Evolutionary conservation across 2,888 invertebrate species (phyloP).

Genomic region (Drosophila mettleri): DNA sequence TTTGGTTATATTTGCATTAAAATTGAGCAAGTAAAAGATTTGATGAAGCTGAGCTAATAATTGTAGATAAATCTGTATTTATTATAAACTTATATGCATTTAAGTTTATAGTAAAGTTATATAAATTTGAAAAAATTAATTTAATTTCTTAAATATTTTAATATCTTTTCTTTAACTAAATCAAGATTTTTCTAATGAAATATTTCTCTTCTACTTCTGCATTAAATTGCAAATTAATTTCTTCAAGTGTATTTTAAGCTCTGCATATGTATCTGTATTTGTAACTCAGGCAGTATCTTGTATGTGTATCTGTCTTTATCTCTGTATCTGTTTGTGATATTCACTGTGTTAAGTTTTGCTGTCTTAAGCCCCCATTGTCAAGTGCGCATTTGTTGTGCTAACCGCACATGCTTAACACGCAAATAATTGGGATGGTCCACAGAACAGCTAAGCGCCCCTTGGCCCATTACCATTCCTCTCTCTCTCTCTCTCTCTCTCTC

Average conservation of each 20-base stretch:
- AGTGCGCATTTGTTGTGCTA: conserved; percentile 60
- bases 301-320: neutral
- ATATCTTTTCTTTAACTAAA: neutral
- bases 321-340: conserved; percentile 7
- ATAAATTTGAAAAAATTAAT: neutral
- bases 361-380: conserved; percentile 34
- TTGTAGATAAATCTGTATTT: neutral
- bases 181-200: neutral
- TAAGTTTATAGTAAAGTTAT: neutral
- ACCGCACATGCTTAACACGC: conserved; percentile 64
- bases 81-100: too few relatives aligned
- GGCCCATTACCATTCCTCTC: neutral
- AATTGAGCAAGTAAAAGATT: neutral
- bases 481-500: neutral
- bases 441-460: neutral
- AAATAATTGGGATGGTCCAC: conserved; percentile 63
- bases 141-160: neutral
- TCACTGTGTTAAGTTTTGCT: conserved; percentile 14
- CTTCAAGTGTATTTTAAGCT: neutral
- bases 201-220: too few relatives aligned
- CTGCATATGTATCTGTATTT: neutral
- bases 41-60: neutral
- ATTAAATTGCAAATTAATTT: too few relatives aligned
- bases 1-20: neutral
- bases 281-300: neutral